A percentile compares a stretch with the other conserved stretches of the same genome.
Conservation (phyloP, 1,140 invertebrate species). For the Aleiodes sp. region DNA sequence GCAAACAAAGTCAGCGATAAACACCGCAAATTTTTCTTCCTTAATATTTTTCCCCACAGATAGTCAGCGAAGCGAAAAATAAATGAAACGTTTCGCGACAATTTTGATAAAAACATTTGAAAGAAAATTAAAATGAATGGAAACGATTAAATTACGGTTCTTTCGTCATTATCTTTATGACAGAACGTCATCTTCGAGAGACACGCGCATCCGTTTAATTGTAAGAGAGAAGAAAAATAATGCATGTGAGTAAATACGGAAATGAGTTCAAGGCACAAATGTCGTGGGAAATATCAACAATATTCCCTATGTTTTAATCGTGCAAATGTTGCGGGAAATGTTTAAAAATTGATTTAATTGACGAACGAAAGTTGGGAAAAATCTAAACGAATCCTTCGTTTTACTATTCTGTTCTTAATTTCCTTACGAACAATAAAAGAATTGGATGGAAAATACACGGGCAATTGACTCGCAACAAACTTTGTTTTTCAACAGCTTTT, state of each 20-base stretch:
- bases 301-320: too few relatives aligned
- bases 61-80: neutral
- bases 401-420: too few relatives aligned
- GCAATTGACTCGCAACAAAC: neutral
- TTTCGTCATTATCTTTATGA: neutral
- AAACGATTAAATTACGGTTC: neutral
- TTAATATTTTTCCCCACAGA: neutral
- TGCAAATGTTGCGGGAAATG: neutral
- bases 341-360: too few relatives aligned
- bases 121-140: neutral
- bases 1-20: neutral
- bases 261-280: slow-evolving; percentile 33
- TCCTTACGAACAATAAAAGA: too few relatives aligned
- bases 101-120: slow-evolving; percentile 1
- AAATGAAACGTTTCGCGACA: slow-evolving; percentile 4
- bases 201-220: slow-evolving; percentile 37
- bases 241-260: slow-evolving; percentile 18
- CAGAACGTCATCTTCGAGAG: slow-evolving; percentile 23
- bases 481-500: neutral
- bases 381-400: too few relatives aligned
- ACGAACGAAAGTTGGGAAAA: too few relatives aligned
- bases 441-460: neutral
- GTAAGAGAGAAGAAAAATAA: slow-evolving; percentile 16
- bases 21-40: neutral
- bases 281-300: slow-evolving; percentile 25